Percentiles rank a stretch among this genome's conserved stretches.
phyloP scores from a whole-genome alignment of 2,797 vertebrate species.

The Malurus splendens region DNA sequence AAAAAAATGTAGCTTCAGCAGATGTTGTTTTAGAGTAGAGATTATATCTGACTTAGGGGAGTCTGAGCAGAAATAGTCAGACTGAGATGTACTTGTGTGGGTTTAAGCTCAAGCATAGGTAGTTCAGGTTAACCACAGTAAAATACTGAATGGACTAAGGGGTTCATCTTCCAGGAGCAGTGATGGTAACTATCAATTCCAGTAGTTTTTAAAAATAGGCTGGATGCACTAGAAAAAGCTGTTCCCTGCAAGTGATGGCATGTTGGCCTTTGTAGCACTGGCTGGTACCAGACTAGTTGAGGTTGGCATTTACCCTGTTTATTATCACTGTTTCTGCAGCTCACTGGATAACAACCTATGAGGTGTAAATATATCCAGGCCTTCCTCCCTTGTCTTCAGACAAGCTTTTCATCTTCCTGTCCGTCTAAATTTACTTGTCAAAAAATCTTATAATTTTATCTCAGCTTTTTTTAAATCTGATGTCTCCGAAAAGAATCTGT shows the following conservation, averaged over 20 bases:
- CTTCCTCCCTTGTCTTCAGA: background rate
- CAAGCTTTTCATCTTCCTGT: background rate
- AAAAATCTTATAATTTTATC: background rate
- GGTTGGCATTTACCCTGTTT: background rate
- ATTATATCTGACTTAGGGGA: background rate
- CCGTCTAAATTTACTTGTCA: background rate
- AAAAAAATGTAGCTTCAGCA: background rate
- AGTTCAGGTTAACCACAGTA: background rate
- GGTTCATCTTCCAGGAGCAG: background rate
- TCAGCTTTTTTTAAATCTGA: background rate
- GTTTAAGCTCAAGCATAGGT: background rate
- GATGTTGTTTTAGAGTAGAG: background rate
- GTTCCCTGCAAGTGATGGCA: accelerated
- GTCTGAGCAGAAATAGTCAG: background rate
- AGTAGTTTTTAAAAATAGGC: background rate
- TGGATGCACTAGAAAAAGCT: background rate
- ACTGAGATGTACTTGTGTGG: background rate
- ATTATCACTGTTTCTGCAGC: background rate
- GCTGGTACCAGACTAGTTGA: accelerated
- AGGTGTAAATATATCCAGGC: background rate
- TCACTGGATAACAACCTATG: background rate
- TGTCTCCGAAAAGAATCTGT: background rate
- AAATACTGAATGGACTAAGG: background rate
- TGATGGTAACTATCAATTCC: background rate
- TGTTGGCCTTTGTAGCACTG: background rate